These are phyloP conservation scores for Formica aserva DNA, from an alignment of 2,888 invertebrate genomes.

Conservation along the genomic window DNA sequence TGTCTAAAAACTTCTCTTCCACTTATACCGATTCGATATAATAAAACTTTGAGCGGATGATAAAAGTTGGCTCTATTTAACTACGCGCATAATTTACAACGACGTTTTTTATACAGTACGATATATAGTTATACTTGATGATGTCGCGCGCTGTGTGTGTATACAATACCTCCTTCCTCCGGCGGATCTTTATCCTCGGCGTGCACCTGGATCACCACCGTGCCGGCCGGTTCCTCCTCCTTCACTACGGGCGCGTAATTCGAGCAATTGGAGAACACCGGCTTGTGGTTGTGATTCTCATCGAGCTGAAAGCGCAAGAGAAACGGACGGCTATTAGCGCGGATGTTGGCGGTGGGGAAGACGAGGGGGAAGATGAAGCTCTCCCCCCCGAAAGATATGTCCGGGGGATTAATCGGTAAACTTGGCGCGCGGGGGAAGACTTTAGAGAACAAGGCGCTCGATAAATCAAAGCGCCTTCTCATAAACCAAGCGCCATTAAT, in stretches of 20 bases:
- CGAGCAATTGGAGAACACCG: slow-evolving; percentile 94
- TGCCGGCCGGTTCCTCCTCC: slow-evolving; percentile 92
- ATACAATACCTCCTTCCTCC: slow-evolving; percentile 89
- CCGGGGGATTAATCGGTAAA: slow-evolving; percentile 43
- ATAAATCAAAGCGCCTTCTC: slow-evolving; percentile 53
- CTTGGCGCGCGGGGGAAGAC: slow-evolving; percentile 13
- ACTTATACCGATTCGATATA: neutral
- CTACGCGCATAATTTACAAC: neutral
- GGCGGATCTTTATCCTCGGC: slow-evolving; percentile 92
- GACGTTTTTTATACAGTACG: neutral
- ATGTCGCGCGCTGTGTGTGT: neutral
- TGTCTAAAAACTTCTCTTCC: neutral
- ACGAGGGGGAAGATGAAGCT: neutral
- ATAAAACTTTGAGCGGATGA: neutral
- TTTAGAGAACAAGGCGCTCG: slow-evolving; percentile 52
- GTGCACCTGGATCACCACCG: slow-evolving; percentile 91
- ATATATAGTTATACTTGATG: neutral
- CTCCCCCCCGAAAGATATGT: slow-evolving; percentile 24
- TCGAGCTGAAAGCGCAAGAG: slow-evolving; percentile 63
- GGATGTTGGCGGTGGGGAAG: slow-evolving; percentile 11
- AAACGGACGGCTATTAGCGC: slow-evolving; percentile 40
- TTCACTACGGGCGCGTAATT: slow-evolving; percentile 93
- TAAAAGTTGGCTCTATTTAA: neutral
- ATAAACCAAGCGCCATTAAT: slow-evolving; percentile 59
- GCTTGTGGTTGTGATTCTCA: slow-evolving; percentile 92